phyloP scores from a whole-genome alignment of 2,113 vertebrate genomes.

The Crotophaga sulcirostris region DNA sequence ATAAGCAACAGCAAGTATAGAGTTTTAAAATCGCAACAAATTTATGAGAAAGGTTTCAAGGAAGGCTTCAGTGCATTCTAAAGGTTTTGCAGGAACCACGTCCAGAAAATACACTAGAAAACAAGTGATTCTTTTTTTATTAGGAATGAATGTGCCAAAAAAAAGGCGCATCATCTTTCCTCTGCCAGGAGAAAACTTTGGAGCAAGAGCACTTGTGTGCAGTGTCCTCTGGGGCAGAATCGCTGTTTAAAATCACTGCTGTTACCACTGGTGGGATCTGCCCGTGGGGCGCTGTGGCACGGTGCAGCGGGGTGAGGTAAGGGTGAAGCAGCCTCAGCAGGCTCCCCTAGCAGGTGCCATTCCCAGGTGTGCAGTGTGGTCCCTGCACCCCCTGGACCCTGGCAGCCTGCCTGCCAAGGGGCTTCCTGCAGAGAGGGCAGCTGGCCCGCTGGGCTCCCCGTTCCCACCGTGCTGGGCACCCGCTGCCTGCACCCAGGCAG shows the following conservation, averaged over 20 bases:
- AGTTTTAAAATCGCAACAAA: neutral
- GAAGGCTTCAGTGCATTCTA: neutral
- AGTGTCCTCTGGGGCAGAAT: neutral
- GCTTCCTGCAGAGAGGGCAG: neutral
- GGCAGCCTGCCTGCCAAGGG: neutral
- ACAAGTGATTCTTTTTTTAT: neutral
- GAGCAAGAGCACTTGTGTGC: neutral
- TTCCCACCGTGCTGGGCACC: neutral
- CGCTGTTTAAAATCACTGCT: neutral
- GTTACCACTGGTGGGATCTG: neutral
- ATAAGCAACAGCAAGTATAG: neutral
- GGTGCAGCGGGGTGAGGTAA: neutral
- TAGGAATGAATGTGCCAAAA: neutral
- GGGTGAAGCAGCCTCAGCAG: neutral
- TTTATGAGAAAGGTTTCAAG: neutral
- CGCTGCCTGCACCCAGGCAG: neutral
- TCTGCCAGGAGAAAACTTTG: neutral
- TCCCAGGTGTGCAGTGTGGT: neutral
- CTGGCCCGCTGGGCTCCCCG: neutral
- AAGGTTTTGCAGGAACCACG: neutral
- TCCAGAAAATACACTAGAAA: neutral
- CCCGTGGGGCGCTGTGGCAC: fast-evolving
- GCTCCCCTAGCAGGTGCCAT: neutral
- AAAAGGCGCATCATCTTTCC: neutral
- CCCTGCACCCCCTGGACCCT: no score